A percentile compares a stretch with the other conserved stretches of the same genome.
phyloP scores from a whole-genome alignment of 53 echinoderm and acorn worm genomes.

The Zoroaster sp. region DNA sequence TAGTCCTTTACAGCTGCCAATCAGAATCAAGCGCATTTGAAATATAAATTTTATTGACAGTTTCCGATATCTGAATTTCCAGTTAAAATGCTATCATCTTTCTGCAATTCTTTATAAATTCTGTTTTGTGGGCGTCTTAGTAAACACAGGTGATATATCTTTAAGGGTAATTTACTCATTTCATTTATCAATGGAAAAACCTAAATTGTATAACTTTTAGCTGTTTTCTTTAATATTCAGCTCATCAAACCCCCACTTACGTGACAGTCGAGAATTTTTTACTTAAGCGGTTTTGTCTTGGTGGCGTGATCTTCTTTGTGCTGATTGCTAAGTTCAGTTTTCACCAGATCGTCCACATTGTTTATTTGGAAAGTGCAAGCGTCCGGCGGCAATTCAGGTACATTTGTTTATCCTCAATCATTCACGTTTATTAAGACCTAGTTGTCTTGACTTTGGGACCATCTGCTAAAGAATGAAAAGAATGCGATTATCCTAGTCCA shows the following conservation, averaged over 20 bases:
- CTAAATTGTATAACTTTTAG: background rate
- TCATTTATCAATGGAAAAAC: background rate
- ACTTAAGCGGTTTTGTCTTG: constrained; percentile 58
- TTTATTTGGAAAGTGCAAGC: constrained; percentile 11
- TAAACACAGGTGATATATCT: too few species aligned
- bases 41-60: too few species aligned
- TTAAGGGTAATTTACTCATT: background rate
- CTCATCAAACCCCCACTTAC: constrained; percentile 45
- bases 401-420: background rate
- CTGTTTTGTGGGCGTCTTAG: too few species aligned
- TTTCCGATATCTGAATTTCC: too few species aligned
- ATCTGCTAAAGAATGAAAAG: too few species aligned
- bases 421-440: too few species aligned
- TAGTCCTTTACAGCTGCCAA: too few species aligned
- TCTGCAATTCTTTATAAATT: too few species aligned
- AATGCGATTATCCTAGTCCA: too few species aligned
- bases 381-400: constrained; percentile 62
- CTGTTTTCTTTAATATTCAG: background rate
- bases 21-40: too few species aligned
- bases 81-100: too few species aligned
- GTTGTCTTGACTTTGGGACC: too few species aligned
- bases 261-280: constrained; percentile 74
- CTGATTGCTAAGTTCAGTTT: background rate
- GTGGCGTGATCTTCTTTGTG: constrained; percentile 33
- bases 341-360: background rate